These are phyloP conservation scores for Artemia franciscana DNA, from an alignment of 1,140 invertebrate genomes.

Conservation along the genomic window DNA sequence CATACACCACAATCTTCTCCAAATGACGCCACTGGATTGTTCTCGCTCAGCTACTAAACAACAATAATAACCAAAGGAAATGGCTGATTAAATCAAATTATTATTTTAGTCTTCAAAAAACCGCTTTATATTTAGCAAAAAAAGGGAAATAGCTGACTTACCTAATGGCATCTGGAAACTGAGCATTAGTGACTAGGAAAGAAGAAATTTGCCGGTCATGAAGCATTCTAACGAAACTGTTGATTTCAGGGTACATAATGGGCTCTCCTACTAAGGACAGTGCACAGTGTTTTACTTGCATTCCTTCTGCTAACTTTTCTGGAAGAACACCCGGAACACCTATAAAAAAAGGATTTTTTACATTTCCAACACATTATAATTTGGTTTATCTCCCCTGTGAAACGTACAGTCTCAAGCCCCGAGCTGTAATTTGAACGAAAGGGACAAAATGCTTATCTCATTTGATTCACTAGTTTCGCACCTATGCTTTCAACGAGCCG, in stretches of 20 bases:
- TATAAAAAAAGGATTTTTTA: no score
- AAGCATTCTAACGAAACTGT: conserved; percentile 28
- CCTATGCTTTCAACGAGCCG: no score
- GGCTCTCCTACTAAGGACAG: conserved; percentile 39
- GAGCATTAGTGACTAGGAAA: conserved; percentile 38
- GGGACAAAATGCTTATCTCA: no score
- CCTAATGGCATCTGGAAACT: conserved; percentile 35
- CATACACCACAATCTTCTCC: no score
- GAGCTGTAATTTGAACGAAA: no score
- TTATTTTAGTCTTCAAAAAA: no score
- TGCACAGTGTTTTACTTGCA: conserved; percentile 30
- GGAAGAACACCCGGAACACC: conserved; percentile 33
- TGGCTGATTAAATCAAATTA: no score
- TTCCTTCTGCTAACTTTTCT: conserved; percentile 28
- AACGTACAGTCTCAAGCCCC: no score
- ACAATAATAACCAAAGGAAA: neutral
- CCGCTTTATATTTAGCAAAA: neutral
- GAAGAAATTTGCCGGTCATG: conserved; percentile 30
- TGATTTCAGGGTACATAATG: conserved; percentile 42
- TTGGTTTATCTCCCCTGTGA: no score
- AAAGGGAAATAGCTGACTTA: conserved; percentile 10
- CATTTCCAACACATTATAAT: no score
- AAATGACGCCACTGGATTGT: neutral
- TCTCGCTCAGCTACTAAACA: conserved; percentile 2
- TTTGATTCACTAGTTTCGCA: no score